Evolutionary conservation across 2,113 vertebrate genomes (phyloP).

Genomic region (Taxidea taxus): DNA sequence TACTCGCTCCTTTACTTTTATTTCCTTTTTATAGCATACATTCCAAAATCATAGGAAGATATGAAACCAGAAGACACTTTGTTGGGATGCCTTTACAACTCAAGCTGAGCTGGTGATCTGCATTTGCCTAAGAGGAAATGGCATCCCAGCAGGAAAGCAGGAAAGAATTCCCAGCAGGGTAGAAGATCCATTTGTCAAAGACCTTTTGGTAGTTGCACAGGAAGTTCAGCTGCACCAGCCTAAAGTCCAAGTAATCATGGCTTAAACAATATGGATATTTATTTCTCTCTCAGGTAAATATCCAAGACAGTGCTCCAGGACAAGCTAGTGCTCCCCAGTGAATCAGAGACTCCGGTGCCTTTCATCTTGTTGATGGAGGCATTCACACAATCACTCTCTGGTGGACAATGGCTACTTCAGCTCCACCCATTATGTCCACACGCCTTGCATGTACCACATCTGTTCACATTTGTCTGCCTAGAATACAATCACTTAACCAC

Average conservation of each 20-base stretch:
- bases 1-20: not conserved
- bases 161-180: not conserved
- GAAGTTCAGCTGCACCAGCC: not conserved
- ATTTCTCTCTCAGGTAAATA: slow-evolving; percentile 26
- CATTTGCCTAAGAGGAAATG: slow-evolving; percentile 5
- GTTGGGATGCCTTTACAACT: not conserved
- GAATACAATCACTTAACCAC: not conserved
- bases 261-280: not conserved
- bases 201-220: not conserved
- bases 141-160: not conserved
- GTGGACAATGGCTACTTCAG: not conserved
- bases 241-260: not conserved
- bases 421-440: not conserved
- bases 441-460: not conserved
- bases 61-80: not conserved
- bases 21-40: slow-evolving; percentile 11
- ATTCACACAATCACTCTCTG: not conserved
- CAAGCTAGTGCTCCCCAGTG: not conserved
- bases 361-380: not conserved
- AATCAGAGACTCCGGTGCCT: not conserved
- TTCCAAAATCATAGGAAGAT: not conserved
- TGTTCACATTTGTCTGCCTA: not conserved
- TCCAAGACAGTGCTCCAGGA: not conserved
- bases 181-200: not conserved
- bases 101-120: not conserved